Evolutionary conservation across 2,888 invertebrate species (phyloP).

Genomic region (Isotomurus palustris): DNA sequence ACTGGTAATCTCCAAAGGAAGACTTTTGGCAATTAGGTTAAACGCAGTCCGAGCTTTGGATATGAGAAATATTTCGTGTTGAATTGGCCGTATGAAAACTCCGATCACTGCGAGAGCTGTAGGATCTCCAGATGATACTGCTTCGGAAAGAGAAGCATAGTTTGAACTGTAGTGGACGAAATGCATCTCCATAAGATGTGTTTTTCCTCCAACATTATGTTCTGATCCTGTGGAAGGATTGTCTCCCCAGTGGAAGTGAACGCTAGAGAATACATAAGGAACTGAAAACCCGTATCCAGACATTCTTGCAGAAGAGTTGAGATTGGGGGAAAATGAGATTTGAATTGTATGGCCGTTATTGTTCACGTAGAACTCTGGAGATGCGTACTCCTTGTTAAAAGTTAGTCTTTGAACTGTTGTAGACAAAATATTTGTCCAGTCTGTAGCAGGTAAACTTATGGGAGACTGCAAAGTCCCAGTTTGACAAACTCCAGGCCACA

Average conservation of each 20-base stretch:
- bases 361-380: background rate
- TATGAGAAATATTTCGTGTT: too few species aligned
- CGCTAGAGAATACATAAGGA: conserved; percentile 51
- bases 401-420: too few species aligned
- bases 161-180: background rate
- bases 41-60: too few species aligned
- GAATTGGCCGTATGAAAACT: background rate
- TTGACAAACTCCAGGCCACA: conserved; percentile 64
- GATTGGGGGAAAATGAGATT: background rate
- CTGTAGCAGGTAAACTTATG: conserved; percentile 56
- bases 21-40: background rate
- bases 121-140: background rate
- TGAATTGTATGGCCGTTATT: conserved; percentile 2
- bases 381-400: too few species aligned
- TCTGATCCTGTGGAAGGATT: background rate
- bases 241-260: conserved; percentile 2
- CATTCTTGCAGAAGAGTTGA: background rate
- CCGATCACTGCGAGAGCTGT: background rate
- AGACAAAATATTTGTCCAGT: too few species aligned
- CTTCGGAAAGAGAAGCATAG: background rate
- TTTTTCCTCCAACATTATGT: background rate
- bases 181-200: background rate
- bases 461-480: conserved; percentile 68
- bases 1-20: too few species aligned
- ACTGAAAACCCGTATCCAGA: conserved; percentile 46